Conservation (phyloP, 2,888 invertebrate species). For the Lycophotia porphyrea region DNA sequence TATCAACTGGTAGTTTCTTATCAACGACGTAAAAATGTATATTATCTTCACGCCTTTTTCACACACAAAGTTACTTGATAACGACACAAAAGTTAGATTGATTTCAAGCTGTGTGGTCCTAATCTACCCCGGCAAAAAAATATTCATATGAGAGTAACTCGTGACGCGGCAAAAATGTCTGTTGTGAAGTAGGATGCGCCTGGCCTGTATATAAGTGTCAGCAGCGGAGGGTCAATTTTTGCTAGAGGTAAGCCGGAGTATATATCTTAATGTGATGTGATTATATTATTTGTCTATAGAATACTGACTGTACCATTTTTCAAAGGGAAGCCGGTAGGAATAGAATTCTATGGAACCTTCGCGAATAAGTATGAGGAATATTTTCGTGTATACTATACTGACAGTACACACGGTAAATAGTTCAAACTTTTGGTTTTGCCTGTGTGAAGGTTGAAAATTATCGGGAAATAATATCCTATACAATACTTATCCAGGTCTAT, state of each 20-base stretch:
- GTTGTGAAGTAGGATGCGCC: neutral
- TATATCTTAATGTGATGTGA: no score
- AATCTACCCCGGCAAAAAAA: neutral
- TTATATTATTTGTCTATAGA: no score
- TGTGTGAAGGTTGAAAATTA: neutral
- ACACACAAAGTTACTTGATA: conserved; percentile 22
- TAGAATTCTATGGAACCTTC: no score
- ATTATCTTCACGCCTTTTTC: conserved; percentile 46
- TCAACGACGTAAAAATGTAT: conserved; percentile 29
- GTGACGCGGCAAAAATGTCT: neutral
- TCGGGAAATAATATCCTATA: no score
- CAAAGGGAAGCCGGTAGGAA: no score
- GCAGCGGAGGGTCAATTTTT: no score
- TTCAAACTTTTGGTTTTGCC: neutral
- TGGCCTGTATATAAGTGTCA: neutral
- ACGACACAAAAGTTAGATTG: conserved; percentile 5
- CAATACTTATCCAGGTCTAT: no score
- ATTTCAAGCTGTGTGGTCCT: conserved; percentile 12
- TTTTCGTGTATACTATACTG: neutral
- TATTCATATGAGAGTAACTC: neutral
- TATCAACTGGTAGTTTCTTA: conserved; percentile 37
- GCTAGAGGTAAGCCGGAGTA: no score
- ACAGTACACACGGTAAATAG: neutral
- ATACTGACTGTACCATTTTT: no score
- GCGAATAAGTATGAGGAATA: neutral